Conservation (phyloP, 1,140 invertebrate genomes). For the Anthonomus grandis region DNA sequence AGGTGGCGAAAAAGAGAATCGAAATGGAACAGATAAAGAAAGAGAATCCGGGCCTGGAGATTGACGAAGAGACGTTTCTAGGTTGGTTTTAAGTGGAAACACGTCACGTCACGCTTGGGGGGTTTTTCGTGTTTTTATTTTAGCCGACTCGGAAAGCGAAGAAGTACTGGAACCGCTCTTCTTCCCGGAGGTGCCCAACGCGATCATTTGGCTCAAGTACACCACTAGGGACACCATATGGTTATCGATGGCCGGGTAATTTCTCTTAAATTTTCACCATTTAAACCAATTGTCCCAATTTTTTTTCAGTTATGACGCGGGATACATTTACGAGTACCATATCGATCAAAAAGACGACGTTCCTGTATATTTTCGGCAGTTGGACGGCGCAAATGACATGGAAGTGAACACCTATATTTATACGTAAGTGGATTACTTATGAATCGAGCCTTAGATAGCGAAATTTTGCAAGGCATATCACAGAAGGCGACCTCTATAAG, state of each 20-base stretch:
- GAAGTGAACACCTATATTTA: constrained; percentile 57
- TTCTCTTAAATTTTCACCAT: background rate
- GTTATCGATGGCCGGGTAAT: constrained; percentile 57
- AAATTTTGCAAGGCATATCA: no score
- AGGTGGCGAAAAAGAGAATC: constrained; percentile 52
- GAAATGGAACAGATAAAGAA: constrained; percentile 54
- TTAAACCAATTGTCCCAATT: constrained; percentile 8
- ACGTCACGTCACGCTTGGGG: background rate
- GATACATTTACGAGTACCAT: constrained; percentile 69
- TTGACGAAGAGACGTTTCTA: constrained; percentile 57
- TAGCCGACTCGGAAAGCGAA: constrained; percentile 54
- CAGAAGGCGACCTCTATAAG: no score
- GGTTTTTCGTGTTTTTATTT: constrained; percentile 18
- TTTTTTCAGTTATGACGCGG: constrained; percentile 60
- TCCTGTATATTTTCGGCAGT: constrained; percentile 48
- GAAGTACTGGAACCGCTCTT: constrained; percentile 56
- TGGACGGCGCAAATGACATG: constrained; percentile 54
- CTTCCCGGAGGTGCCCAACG: constrained; percentile 56
- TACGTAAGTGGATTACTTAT: constrained; percentile 53
- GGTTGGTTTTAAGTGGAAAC: no score
- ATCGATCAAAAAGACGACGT: constrained; percentile 44
- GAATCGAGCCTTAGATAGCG: no score
- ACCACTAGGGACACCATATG: constrained; percentile 52
- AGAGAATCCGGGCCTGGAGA: constrained; percentile 56
- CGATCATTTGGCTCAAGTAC: constrained; percentile 54